Evolutionary conservation across 2,797 vertebrate genomes (phyloP).

Genomic region (Orientallactaga sibirica): DNA sequence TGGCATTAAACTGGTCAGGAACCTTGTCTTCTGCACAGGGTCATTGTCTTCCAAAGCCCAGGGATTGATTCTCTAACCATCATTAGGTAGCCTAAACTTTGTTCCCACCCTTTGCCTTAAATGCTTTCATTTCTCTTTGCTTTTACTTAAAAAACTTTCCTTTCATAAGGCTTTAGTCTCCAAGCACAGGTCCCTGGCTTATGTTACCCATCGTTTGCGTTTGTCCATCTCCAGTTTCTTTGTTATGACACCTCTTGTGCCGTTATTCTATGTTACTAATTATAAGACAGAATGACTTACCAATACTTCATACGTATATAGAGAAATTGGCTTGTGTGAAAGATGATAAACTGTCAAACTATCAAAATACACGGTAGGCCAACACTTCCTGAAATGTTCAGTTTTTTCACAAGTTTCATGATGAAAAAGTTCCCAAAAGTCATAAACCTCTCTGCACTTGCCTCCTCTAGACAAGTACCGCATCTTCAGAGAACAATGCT

Average conservation of each 20-base stretch:
- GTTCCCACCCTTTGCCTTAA: neutral
- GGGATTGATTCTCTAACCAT: neutral
- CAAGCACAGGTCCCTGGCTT: neutral
- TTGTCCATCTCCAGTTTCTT: neutral
- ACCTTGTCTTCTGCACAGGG: neutral
- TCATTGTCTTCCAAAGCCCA: neutral
- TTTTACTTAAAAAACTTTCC: neutral
- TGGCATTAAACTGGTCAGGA: neutral
- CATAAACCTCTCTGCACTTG: neutral
- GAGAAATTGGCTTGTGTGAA: neutral
- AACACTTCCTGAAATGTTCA: slow-evolving; percentile 6
- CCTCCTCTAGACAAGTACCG: slow-evolving; percentile 13
- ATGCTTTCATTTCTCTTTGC: slow-evolving; percentile 16
- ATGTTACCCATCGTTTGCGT: neutral
- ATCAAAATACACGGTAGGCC: neutral
- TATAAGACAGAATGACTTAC: neutral
- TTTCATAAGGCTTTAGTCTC: neutral
- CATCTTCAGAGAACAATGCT: slow-evolving; percentile 43
- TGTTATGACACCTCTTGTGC: neutral
- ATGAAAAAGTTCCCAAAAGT: slow-evolving; percentile 16
- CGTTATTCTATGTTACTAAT: slow-evolving; percentile 38
- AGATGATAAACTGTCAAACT: neutral
- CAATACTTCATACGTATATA: neutral
- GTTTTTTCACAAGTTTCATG: slow-evolving; percentile 7
- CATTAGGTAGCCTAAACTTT: neutral